phyloP scores from a whole-genome alignment of 1,140 invertebrate species.

The Euwallacea fornicatus region DNA sequence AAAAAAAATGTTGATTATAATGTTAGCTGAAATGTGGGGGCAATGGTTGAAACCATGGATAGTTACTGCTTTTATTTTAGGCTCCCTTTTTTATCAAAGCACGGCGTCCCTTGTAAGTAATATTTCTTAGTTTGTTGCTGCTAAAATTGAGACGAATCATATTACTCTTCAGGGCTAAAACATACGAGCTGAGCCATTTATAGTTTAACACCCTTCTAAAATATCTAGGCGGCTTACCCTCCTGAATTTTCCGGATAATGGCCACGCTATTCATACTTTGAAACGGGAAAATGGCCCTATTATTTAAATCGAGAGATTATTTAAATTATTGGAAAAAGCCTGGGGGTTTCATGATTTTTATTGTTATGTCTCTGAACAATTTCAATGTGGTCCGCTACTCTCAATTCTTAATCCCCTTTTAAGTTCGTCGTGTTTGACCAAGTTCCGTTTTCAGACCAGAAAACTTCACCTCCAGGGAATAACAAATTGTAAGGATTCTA shows the following conservation, averaged over 20 bases:
- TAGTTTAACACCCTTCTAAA: slow-evolving; percentile 18
- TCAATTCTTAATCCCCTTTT: neutral
- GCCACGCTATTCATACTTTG: slow-evolving; percentile 23
- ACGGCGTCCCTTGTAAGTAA: too few species aligned
- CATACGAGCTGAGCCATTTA: slow-evolving; percentile 17
- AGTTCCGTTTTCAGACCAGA: neutral
- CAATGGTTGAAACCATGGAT: too few species aligned
- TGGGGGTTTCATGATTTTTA: slow-evolving; percentile 19
- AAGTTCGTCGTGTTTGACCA: neutral
- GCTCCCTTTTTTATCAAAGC: too few species aligned
- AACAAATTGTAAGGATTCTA: slow-evolving; percentile 15
- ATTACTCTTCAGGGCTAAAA: neutral
- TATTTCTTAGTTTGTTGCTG: too few species aligned
- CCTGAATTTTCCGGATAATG: slow-evolving; percentile 29
- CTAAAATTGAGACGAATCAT: too few species aligned
- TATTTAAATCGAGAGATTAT: slow-evolving; percentile 30
- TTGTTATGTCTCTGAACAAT: slow-evolving; percentile 4
- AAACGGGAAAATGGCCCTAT: slow-evolving; percentile 27
- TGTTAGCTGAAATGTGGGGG: too few species aligned
- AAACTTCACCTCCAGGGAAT: neutral
- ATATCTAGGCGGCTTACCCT: slow-evolving; percentile 17
- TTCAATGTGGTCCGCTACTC: too few species aligned
- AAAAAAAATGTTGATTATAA: too few species aligned
- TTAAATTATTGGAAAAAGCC: slow-evolving; percentile 18
- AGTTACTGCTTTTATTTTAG: too few species aligned